A percentile compares a stretch with the other conserved stretches of the same genome.
Evolutionary conservation across 2,888 invertebrate species (phyloP).

Genomic region (Theodoxus fluviatilis): DNA sequence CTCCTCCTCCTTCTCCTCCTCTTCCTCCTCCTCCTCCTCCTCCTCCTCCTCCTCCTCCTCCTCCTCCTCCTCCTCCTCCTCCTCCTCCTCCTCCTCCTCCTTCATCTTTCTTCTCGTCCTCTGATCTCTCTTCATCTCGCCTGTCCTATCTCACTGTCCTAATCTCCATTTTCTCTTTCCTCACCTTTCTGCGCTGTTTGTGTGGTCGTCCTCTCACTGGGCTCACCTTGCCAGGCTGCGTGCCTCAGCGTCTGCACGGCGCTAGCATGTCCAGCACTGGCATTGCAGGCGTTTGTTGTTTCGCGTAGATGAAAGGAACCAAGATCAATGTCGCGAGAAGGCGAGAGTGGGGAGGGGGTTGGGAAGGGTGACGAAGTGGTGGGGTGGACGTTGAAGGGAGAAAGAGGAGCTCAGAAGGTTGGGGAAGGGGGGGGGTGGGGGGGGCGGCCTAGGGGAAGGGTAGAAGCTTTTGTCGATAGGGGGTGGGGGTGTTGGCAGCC

Average conservation of each 20-base stretch:
- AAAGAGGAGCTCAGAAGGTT: neutral
- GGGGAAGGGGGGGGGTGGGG: neutral
- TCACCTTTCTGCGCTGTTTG: neutral
- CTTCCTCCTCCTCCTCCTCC: neutral
- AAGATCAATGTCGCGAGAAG: too few relatives aligned
- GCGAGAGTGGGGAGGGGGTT: too few relatives aligned
- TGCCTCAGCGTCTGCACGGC: too few relatives aligned
- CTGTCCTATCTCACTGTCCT: constrained; percentile 13
- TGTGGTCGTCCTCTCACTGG: too few relatives aligned
- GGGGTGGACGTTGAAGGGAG: neutral
- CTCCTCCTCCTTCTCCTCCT: neutral
- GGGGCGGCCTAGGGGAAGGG: too few relatives aligned
- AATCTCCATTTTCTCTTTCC: neutral
- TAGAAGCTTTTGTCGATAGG: too few relatives aligned
- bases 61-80: neutral
- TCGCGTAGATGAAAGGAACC: too few relatives aligned
- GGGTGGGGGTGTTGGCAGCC: too few relatives aligned
- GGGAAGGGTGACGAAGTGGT: too few relatives aligned
- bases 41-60: neutral
- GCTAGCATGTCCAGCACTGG: too few relatives aligned
- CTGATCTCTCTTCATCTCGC: neutral
- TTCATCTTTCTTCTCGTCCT: neutral
- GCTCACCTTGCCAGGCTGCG: neutral
- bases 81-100: neutral
- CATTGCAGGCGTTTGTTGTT: too few relatives aligned